phyloP scores from a whole-genome alignment of 2,888 invertebrate species.

The Alsophila aescularia region DNA sequence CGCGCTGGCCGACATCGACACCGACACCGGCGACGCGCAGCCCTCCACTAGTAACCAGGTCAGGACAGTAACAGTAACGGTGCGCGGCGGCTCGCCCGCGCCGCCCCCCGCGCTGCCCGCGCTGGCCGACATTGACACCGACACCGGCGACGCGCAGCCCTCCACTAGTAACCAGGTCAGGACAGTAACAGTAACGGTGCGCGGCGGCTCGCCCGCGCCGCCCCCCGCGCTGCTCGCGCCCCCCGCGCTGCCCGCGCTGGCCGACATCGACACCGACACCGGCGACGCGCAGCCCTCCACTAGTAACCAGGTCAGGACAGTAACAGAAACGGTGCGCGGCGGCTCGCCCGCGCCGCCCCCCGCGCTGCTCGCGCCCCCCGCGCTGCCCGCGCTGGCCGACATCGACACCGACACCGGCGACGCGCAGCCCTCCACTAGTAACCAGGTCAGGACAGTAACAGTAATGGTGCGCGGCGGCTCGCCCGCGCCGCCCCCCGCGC shows the following conservation, averaged over 20 bases:
- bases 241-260: slow-evolving; percentile 8
- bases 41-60: slow-evolving; percentile 62
- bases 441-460: too few relatives aligned
- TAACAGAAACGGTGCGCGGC: too few relatives aligned
- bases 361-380: too few relatives aligned
- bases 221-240: background rate
- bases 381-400: too few relatives aligned
- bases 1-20: slow-evolving; percentile 36
- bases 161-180: slow-evolving; percentile 60
- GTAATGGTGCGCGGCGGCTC: too few relatives aligned
- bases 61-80: too few relatives aligned
- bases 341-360: background rate
- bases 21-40: slow-evolving; percentile 36
- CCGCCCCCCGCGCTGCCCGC: background rate
- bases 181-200: too few relatives aligned
- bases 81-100: background rate
- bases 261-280: too few relatives aligned
- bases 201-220: background rate
- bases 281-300: slow-evolving; percentile 46
- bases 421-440: too few relatives aligned
- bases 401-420: too few relatives aligned
- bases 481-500: too few relatives aligned
- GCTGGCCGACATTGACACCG: slow-evolving; percentile 22
- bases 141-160: slow-evolving; percentile 42
- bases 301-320: slow-evolving; percentile 54